Conservation (phyloP, 2,113 vertebrate species). For the Melanostigma gelatinosum region DNA sequence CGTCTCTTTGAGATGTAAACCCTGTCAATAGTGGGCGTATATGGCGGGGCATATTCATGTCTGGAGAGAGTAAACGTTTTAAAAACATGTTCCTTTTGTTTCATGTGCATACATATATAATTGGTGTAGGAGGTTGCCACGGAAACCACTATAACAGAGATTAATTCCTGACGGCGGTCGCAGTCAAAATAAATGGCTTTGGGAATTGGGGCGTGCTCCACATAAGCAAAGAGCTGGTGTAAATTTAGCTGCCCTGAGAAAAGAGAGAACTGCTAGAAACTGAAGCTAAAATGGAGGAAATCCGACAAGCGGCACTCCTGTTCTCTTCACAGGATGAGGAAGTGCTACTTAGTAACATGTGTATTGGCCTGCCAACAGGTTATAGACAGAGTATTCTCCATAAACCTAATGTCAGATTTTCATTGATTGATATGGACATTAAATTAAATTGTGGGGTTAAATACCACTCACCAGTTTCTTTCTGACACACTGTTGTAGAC, state of each 20-base stretch:
- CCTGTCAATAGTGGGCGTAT: constrained; percentile 38
- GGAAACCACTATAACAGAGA: constrained; percentile 75
- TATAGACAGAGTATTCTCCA: neutral
- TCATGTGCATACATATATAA: constrained; percentile 71
- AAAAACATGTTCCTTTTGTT: constrained; percentile 45
- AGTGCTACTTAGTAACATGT: constrained; percentile 2
- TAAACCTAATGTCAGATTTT: neutral
- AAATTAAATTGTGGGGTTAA: neutral
- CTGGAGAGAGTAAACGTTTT: constrained; percentile 41
- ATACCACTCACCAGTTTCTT: neutral
- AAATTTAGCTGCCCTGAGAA: constrained; percentile 75
- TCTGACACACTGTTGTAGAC: neutral
- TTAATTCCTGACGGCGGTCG: constrained; percentile 77
- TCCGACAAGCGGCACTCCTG: neutral
- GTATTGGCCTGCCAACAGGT: neutral
- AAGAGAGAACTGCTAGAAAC: constrained; percentile 10
- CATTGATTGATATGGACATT: too few species aligned
- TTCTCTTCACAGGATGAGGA: neutral
- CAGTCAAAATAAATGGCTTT: constrained; percentile 84
- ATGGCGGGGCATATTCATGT: constrained; percentile 21
- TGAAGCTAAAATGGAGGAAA: constrained; percentile 16
- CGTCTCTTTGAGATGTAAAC: constrained; percentile 59
- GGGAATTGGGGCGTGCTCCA: constrained; percentile 81
- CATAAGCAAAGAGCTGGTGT: constrained; percentile 71
- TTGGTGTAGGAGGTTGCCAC: constrained; percentile 74